Evolutionary conservation across 2,797 vertebrate species (phyloP).

Genomic region (Hephaestus fuliginosus): DNA sequence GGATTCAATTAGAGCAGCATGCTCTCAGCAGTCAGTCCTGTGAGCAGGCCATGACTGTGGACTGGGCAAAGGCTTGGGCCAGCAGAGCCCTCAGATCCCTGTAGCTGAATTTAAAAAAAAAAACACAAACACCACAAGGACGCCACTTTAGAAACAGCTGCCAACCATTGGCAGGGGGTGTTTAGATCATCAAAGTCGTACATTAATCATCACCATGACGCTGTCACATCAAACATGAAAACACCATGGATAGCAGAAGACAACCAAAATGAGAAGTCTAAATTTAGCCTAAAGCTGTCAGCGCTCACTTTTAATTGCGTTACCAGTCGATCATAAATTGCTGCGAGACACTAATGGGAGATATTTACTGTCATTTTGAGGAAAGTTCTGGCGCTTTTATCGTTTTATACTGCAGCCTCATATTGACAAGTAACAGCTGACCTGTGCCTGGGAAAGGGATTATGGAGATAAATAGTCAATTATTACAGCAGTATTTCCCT

Average conservation of each 20-base stretch:
- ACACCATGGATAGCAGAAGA: slow-evolving; percentile 60
- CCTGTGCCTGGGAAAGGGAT: slow-evolving; percentile 76
- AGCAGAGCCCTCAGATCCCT: slow-evolving; percentile 59
- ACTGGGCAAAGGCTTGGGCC: slow-evolving; percentile 62
- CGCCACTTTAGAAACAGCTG: slow-evolving; percentile 68
- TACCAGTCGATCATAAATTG: slow-evolving; percentile 78
- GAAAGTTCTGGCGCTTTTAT: slow-evolving; percentile 72
- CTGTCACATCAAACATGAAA: slow-evolving; percentile 75
- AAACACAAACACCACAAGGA: slow-evolving; percentile 35
- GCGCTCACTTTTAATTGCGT: slow-evolving; percentile 76
- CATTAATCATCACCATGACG: slow-evolving; percentile 72
- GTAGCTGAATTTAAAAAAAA: slow-evolving; percentile 33
- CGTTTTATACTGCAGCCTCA: slow-evolving; percentile 63
- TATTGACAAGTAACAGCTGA: slow-evolving; percentile 82
- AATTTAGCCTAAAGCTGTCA: slow-evolving; percentile 79
- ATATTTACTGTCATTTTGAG: slow-evolving; percentile 78
- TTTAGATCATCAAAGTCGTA: slow-evolving; percentile 79
- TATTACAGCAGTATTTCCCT: slow-evolving; percentile 71
- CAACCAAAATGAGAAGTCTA: slow-evolving; percentile 73
- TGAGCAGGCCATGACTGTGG: slow-evolving; percentile 71
- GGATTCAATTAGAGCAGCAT: slow-evolving; percentile 88
- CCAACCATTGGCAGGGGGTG: slow-evolving; percentile 73
- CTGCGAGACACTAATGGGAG: slow-evolving; percentile 65
- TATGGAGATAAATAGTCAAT: slow-evolving; percentile 82
- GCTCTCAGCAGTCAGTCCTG: slow-evolving; percentile 79